Evolutionary conservation across 2,888 invertebrate species (phyloP).

Genomic region (Smittia sp.): DNA sequence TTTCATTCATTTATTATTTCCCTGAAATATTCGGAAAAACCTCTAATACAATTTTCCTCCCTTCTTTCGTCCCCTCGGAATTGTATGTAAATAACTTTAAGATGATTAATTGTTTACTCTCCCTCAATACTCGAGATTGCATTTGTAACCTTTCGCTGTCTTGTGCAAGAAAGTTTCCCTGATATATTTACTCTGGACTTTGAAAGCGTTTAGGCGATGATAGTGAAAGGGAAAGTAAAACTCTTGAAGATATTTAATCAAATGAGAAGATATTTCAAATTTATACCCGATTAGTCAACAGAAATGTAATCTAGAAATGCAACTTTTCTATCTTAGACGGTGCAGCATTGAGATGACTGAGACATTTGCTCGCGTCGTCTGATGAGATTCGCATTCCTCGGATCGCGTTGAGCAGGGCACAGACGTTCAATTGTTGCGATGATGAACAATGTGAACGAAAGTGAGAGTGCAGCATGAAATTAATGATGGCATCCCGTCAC

Average conservation of each 20-base stretch:
- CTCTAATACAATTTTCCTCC: neutral
- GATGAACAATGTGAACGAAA: neutral
- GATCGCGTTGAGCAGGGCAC: neutral
- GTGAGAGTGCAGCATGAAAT: conserved; percentile 34
- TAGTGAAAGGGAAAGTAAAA: neutral
- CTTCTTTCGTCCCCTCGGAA: neutral
- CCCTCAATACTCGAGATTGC: conserved; percentile 8
- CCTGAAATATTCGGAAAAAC: neutral
- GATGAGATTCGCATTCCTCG: neutral
- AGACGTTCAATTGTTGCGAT: conserved; percentile 2
- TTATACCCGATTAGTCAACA: conserved; percentile 2
- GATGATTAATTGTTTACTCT: conserved; percentile 35
- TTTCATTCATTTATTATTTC: neutral
- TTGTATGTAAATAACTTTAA: conserved; percentile 33
- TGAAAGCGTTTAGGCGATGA: neutral
- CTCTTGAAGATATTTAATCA: conserved; percentile 9
- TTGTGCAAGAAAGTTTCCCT: neutral
- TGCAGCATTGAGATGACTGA: neutral
- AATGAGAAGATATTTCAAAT: conserved; percentile 15
- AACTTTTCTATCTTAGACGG: conserved; percentile 15
- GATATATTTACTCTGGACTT: neutral
- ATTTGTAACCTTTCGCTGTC: conserved; percentile 11
- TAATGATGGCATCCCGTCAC: conserved; percentile 20
- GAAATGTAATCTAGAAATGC: conserved; percentile 19
- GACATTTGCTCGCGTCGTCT: neutral